Conservation (phyloP, 1,140 invertebrate genomes). For the Pomacea maculata region DNA sequence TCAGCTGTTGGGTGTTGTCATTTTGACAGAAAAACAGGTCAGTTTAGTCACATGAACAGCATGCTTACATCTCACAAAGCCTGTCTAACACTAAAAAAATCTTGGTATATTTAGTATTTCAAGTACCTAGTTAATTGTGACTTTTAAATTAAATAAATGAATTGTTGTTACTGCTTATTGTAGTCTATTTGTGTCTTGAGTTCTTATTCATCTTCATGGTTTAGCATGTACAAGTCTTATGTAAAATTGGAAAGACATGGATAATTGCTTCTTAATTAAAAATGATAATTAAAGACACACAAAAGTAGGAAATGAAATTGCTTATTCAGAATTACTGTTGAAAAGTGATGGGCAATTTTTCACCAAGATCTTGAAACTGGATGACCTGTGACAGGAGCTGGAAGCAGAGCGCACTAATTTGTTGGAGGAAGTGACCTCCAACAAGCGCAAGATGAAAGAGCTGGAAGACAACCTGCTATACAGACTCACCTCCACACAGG, state of each 20-base stretch:
- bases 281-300: background rate
- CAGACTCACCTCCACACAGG: constrained; percentile 89
- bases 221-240: background rate
- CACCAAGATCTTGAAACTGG: background rate
- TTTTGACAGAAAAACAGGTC: constrained; percentile 89
- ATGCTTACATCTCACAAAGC: background rate
- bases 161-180: background rate
- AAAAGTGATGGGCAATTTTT: background rate
- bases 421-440: constrained; percentile 94
- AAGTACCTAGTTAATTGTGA: background rate
- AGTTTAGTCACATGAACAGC: background rate
- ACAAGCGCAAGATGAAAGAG: constrained; percentile 95
- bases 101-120: background rate
- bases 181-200: too few species aligned
- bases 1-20: constrained; percentile 91
- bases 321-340: background rate
- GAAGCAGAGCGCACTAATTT: constrained; percentile 91
- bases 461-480: constrained; percentile 91
- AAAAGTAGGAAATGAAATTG: background rate
- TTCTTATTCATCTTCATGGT: too few species aligned
- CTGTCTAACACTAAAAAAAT: background rate
- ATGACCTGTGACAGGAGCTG: constrained; percentile 74
- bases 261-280: background rate
- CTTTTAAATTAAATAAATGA: background rate
- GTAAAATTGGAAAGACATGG: background rate